Evolutionary conservation across 1,140 invertebrate species (phyloP).

Genomic region (Bombus superbus): DNA sequence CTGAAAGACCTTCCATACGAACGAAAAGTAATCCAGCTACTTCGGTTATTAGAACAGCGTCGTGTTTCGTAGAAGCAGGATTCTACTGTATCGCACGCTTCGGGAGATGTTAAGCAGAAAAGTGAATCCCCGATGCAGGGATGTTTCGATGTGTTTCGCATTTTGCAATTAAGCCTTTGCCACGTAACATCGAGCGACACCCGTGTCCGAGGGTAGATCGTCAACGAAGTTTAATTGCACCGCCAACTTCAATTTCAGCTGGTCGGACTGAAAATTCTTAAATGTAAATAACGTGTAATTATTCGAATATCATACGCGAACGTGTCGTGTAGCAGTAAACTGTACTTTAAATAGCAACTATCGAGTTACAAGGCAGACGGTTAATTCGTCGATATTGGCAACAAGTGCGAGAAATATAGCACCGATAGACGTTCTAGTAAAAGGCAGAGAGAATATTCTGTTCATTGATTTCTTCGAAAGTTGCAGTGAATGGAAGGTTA

Average conservation of each 20-base stretch:
- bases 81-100: not conserved
- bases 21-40: not conserved
- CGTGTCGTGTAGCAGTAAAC: no score
- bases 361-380: no score
- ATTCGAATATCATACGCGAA: no score
- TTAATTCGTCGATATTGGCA: no score
- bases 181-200: not conserved
- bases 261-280: not conserved
- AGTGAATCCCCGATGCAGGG: not conserved
- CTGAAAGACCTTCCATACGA: no score
- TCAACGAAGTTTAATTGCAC: not conserved
- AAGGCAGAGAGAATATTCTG: not conserved
- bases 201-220: not conserved
- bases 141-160: not conserved
- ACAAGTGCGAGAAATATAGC: not conserved
- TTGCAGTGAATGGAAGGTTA: not conserved
- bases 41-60: no score
- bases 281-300: no score
- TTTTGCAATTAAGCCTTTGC: not conserved
- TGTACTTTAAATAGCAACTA: no score
- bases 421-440: not conserved
- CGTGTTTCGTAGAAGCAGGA: not conserved
- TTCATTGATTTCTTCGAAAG: conserved; percentile 18
- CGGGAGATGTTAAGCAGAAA: not conserved
- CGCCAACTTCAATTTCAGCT: not conserved